Conservation (phyloP, 2,797 vertebrate genomes). For the Coregonus ussuriensis region DNA sequence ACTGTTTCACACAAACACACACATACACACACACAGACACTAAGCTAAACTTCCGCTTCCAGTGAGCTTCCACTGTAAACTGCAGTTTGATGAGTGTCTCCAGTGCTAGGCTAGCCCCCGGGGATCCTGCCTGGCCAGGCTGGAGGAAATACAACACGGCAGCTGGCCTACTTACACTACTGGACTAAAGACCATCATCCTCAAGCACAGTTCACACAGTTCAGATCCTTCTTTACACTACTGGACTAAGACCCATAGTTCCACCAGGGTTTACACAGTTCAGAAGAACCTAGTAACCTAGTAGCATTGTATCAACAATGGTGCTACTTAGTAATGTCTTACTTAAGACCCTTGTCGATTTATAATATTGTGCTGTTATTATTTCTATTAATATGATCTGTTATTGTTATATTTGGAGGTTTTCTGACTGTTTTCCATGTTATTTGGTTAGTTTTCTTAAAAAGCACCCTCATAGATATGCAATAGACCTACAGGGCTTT, state of each 20-base stretch:
- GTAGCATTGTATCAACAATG: background rate
- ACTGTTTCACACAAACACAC: slow-evolving; percentile 13
- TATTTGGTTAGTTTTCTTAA: too few species aligned
- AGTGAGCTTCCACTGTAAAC: background rate
- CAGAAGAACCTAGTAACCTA: background rate
- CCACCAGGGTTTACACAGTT: background rate
- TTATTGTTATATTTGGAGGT: too few species aligned
- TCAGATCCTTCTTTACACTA: background rate
- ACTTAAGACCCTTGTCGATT: background rate
- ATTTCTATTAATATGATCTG: too few species aligned
- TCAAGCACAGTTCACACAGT: too few species aligned
- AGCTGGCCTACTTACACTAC: background rate
- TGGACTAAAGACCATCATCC: too few species aligned
- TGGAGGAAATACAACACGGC: background rate
- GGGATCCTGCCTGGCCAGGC: background rate
- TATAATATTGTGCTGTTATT: too few species aligned
- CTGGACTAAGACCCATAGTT: background rate
- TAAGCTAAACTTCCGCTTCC: background rate
- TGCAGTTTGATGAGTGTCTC: slow-evolving; percentile 6
- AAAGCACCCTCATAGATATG: too few species aligned
- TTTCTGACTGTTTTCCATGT: too few species aligned
- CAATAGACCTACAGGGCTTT: too few species aligned
- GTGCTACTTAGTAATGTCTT: background rate
- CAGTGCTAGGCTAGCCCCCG: background rate
- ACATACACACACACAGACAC: background rate